Evolutionary conservation across 1,140 invertebrate species (phyloP), one percentile per base, ranked within the genome.

Genomic region (Papilio machaon): DNA sequence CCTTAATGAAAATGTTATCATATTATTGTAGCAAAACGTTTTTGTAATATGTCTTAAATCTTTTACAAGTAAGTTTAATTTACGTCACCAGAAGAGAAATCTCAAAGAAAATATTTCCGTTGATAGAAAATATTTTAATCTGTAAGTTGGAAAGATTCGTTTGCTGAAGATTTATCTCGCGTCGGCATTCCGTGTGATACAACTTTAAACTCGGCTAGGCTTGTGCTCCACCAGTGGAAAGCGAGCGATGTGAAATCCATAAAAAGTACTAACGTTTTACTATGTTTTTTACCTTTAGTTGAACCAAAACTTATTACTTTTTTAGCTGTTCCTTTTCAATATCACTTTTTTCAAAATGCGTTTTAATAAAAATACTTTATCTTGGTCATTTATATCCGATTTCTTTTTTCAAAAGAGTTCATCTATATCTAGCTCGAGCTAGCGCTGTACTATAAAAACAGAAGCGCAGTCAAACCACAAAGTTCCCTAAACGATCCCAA

Each of bases 401-500:
- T 70, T 38, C 4, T 30, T 38, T 30, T 70, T 23, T 70, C 15
- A 17, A 64, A 80, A 30, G 64, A 23, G 2, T 13, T 43, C 49
- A 15, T 47, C n/a, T 9, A 19, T 60, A 35, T 35, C 15, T 75
- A 47, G 54, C 13, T 19, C 47, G 23, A 19, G 58, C 60, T 47
- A 73, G 30, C 9, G 74, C 23, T 30, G 6, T 5, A 54, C 58
- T 60, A 81, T 73, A 46, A 52, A 76, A 80, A 78, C 60, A 78
- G 64, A 64, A 80, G 80, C 81, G 80, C 77, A 15, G 30, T 60
- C 74, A 80, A 82, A 82, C 82, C 73, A 84, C 77, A 82, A 80
- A 84, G 73, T 84, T 77, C n/a, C 46, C 73, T 80, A 82, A 84
- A 84, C 73, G 81, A 23, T 84, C 74, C 83, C 81, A 23, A 54